These are phyloP conservation scores for Hyalella azteca DNA, from an alignment of 2,888 invertebrate species.

Conservation along the genomic window DNA sequence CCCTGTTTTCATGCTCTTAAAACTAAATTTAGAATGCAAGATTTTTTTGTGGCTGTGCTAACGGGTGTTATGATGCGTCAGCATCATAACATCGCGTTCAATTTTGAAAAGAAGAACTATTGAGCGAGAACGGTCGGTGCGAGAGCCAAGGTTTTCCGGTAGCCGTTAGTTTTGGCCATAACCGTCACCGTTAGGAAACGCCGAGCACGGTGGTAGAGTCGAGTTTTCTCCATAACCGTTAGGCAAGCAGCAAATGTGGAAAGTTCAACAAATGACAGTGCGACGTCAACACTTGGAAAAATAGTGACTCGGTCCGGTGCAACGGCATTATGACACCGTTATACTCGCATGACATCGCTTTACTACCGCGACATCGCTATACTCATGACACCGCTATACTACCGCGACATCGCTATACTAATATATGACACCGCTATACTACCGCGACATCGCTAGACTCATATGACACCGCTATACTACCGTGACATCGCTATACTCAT, in stretches of 20 bases:
- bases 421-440: too few species aligned
- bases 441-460: too few species aligned
- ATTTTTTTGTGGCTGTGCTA: too few species aligned
- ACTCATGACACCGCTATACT: too few species aligned
- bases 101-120: not conserved
- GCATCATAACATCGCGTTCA: not conserved
- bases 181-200: constrained; percentile 20
- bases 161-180: constrained; percentile 22
- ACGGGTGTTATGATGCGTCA: too few species aligned
- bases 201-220: constrained; percentile 5
- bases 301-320: not conserved
- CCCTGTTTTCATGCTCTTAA: too few species aligned
- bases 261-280: constrained; percentile 14
- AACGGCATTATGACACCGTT: not conserved
- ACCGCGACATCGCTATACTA: too few species aligned
- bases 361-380: too few species aligned
- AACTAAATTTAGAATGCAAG: too few species aligned
- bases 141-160: not conserved
- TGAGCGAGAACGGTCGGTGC: not conserved
- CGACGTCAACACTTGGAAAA: not conserved
- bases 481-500: too few species aligned
- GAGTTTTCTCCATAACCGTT: constrained; percentile 24
- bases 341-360: not conserved
- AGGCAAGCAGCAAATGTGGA: constrained; percentile 22
- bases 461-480: too few species aligned